Evolutionary conservation across 2,797 vertebrate species (phyloP).

Genomic region (Lutjanus campechanus): DNA sequence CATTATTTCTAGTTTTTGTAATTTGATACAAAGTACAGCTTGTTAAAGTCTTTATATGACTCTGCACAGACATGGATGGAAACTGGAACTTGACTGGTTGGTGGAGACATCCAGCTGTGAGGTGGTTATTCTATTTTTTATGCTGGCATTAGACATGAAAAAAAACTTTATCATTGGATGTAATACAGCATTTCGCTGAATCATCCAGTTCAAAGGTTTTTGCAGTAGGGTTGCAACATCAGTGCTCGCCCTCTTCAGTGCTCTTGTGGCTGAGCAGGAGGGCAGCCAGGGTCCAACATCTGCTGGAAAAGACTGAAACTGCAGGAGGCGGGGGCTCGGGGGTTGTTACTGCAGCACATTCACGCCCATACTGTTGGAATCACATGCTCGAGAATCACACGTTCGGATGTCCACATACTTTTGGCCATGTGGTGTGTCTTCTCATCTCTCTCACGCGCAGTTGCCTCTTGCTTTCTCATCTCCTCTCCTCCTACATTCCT

Average conservation of each 20-base stretch:
- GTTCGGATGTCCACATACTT: slow-evolving; percentile 3
- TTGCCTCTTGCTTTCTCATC: slow-evolving; percentile 45
- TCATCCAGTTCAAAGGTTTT: background rate
- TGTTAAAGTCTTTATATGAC: too few species aligned
- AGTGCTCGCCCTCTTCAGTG: background rate
- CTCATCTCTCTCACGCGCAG: slow-evolving; percentile 14
- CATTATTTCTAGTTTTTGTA: too few species aligned
- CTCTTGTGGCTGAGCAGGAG: background rate
- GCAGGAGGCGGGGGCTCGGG: background rate
- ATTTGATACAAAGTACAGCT: too few species aligned
- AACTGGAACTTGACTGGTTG: too few species aligned
- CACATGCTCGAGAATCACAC: background rate
- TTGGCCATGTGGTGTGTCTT: background rate
- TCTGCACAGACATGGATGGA: too few species aligned
- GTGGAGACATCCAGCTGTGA: too few species aligned
- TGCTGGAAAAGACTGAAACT: background rate
- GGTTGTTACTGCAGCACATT: background rate
- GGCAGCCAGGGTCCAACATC: background rate
- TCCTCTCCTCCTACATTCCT: slow-evolving; percentile 48
- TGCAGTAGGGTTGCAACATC: background rate
- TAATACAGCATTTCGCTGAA: too few species aligned
- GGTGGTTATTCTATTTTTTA: too few species aligned
- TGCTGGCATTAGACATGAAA: too few species aligned
- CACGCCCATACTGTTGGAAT: background rate
- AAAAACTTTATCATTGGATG: too few species aligned